Conservation (phyloP, 1,140 invertebrate species). For the Brachionus manjavacas region DNA sequence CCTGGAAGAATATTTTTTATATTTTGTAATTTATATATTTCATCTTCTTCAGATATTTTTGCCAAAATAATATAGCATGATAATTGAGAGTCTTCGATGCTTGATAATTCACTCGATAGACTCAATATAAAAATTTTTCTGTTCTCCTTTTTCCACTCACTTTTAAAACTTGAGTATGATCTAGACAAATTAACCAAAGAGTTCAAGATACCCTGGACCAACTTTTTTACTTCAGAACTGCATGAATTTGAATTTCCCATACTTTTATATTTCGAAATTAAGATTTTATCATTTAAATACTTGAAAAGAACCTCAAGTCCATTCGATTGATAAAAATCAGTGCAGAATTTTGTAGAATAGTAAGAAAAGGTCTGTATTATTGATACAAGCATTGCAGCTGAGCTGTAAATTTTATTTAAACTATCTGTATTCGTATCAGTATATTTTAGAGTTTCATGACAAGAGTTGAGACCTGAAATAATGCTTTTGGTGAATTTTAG, state of each 20-base stretch:
- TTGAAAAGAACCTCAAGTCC: not conserved
- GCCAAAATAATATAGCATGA: constrained; percentile 14
- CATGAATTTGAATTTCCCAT: not conserved
- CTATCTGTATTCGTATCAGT: not conserved
- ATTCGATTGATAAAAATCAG: not conserved
- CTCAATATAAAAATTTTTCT: not conserved
- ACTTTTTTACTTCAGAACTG: not conserved
- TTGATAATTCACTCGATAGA: not conserved
- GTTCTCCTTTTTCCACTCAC: constrained; percentile 33
- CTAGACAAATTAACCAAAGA: constrained; percentile 2
- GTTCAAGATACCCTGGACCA: not conserved
- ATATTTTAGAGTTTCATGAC: not conserved
- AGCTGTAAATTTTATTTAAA: not conserved
- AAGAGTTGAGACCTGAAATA: not conserved
- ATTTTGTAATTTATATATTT: not conserved
- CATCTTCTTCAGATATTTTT: not conserved
- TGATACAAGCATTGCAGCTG: not conserved
- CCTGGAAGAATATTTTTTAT: not conserved
- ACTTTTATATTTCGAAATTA: not conserved
- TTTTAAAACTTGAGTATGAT: not conserved
- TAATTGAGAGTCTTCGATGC: not conserved
- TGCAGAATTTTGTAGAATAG: not conserved
- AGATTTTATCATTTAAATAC: not conserved
- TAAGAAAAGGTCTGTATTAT: not conserved
- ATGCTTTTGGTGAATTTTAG: not conserved